Conservation (phyloP, 2,888 invertebrate genomes). For the Trypoxylon attenuatum region DNA sequence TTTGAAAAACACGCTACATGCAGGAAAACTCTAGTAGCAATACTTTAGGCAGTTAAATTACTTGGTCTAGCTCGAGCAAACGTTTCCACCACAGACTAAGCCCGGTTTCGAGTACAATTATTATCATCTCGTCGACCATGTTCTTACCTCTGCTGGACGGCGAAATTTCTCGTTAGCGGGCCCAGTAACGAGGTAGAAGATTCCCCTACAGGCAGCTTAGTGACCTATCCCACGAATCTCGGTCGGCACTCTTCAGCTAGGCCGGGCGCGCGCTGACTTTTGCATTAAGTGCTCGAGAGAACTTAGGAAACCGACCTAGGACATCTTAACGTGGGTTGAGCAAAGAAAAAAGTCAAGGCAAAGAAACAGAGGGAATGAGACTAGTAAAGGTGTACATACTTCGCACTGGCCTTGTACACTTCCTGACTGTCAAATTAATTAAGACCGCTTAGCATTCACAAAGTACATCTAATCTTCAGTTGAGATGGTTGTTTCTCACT, state of each 20-base stretch:
- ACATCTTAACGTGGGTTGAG: no score
- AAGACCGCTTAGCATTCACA: no score
- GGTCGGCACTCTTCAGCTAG: conserved; percentile 31
- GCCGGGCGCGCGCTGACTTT: conserved; percentile 36
- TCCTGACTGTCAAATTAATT: no score
- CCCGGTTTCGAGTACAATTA: conserved; percentile 37
- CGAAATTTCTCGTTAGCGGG: conserved; percentile 44
- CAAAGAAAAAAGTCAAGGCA: no score
- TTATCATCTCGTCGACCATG: conserved; percentile 16
- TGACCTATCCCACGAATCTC: conserved; percentile 31
- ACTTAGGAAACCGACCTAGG: no score
- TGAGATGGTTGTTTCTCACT: no score
- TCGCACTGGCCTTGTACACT: no score
- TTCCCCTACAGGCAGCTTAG: conserved; percentile 21
- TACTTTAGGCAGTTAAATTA: conserved; percentile 9
- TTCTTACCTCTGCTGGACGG: conserved; percentile 31
- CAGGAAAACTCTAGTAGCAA: background rate
- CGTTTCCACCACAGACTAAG: conserved; percentile 10
- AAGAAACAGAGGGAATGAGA: no score
- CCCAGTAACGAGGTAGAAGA: conserved; percentile 38
- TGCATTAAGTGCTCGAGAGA: conserved; percentile 29
- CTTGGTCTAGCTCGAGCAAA: conserved; percentile 1
- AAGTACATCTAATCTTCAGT: no score
- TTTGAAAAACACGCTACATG: no score
- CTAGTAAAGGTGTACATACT: no score